These are phyloP conservation scores for Scopus umbretta DNA, from an alignment of 2,113 vertebrate species.

Conservation along the genomic window DNA sequence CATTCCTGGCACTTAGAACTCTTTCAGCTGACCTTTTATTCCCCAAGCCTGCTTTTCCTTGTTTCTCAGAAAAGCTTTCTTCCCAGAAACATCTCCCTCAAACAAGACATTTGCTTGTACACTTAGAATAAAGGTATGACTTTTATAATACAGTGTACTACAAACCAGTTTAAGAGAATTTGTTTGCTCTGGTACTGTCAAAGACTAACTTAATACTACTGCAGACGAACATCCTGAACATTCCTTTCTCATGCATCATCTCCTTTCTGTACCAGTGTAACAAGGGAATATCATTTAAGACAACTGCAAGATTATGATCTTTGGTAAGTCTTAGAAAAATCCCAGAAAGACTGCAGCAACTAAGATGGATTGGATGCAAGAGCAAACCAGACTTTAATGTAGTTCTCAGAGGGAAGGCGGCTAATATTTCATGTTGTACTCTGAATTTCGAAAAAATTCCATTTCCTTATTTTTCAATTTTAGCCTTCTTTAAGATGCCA, in stretches of 20 bases:
- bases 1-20: conserved; percentile 10
- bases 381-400: background rate
- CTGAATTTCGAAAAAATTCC: background rate
- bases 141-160: background rate
- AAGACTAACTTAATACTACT: background rate
- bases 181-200: background rate
- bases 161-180: background rate
- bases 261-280: background rate
- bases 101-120: background rate
- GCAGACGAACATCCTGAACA: background rate
- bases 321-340: background rate
- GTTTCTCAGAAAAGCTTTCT: background rate
- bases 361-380: background rate
- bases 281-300: background rate
- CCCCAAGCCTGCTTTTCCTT: background rate
- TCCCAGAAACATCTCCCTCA: background rate
- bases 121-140: background rate
- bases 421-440: background rate
- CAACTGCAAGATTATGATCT: background rate
- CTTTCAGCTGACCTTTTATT: background rate
- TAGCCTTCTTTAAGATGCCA: background rate
- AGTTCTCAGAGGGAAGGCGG: background rate
- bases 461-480: background rate
- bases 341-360: background rate
- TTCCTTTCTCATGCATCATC: background rate